Evolutionary conservation across 2,113 vertebrate species (phyloP).

Genomic region (Sclerurus mexicanus): DNA sequence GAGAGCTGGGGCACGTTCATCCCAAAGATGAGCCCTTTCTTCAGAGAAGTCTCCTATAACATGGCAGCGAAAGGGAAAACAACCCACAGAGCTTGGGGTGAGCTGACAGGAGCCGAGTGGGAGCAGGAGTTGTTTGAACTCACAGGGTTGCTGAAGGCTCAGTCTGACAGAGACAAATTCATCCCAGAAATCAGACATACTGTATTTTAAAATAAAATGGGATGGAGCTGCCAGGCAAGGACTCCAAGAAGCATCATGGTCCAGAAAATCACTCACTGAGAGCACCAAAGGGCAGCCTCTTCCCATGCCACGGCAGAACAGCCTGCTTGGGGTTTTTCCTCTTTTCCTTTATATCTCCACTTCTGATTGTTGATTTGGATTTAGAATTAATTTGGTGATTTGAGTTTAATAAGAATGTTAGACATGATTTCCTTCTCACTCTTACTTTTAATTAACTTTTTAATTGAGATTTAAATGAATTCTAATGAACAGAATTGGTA

Average conservation of each 20-base stretch:
- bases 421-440: conserved; percentile 76
- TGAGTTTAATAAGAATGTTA: conserved; percentile 77
- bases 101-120: not conserved
- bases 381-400: conserved; percentile 74
- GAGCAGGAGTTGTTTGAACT: not conserved
- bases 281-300: not conserved
- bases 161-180: conserved; percentile 13
- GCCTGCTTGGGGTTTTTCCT: not conserved
- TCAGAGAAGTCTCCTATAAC: not conserved
- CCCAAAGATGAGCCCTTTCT: not conserved
- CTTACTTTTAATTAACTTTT: conserved; percentile 83
- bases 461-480: conserved; percentile 82
- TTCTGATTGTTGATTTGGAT: conserved; percentile 59
- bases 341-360: not conserved
- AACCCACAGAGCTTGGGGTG: fast-evolving
- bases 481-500: conserved; percentile 81
- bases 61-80: fast-evolving
- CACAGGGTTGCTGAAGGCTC: not conserved
- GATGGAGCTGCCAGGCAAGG: not conserved
- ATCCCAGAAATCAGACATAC: not conserved
- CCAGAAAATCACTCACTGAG: not conserved
- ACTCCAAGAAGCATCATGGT: not conserved
- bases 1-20: not conserved
- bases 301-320: not conserved
- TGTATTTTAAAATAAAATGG: not conserved